Percentiles rank a stretch among this genome's conserved stretches.
These are phyloP conservation scores for Hemibagrus guttatus DNA, from an alignment of 2,797 vertebrate genomes.

Conservation along the genomic window DNA sequence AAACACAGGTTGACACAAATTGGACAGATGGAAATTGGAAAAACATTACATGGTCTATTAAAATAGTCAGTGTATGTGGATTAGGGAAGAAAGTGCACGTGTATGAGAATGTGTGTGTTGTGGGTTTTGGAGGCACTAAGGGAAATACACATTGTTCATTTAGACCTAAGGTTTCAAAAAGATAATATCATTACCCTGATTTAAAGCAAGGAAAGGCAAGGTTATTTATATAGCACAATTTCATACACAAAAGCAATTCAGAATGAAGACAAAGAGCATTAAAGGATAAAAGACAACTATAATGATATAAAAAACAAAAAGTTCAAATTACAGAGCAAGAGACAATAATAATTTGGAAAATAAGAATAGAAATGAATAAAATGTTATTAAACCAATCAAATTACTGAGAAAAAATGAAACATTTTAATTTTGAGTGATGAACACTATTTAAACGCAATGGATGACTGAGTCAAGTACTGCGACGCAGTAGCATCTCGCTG, in stretches of 20 bases:
- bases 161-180: background rate
- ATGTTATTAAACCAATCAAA: background rate
- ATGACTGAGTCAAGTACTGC: background rate
- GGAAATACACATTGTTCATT: background rate
- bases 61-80: background rate
- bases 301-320: background rate
- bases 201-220: background rate
- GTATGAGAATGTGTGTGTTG: background rate
- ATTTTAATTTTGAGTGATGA: background rate
- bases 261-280: background rate
- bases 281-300: background rate
- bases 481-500: background rate
- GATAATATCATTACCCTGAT: background rate
- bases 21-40: background rate
- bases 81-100: background rate
- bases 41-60: background rate
- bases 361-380: background rate
- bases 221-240: background rate
- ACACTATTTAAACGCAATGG: background rate
- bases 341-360: background rate
- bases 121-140: background rate
- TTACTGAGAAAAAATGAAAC: background rate
- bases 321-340: background rate
- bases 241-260: background rate
- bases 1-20: background rate